A percentile compares a stretch with the other conserved stretches of the same genome.
Evolutionary conservation across 35 echinoderm and acorn worm genomes (phyloP).

Genomic region (Nesometra sesokonis): DNA sequence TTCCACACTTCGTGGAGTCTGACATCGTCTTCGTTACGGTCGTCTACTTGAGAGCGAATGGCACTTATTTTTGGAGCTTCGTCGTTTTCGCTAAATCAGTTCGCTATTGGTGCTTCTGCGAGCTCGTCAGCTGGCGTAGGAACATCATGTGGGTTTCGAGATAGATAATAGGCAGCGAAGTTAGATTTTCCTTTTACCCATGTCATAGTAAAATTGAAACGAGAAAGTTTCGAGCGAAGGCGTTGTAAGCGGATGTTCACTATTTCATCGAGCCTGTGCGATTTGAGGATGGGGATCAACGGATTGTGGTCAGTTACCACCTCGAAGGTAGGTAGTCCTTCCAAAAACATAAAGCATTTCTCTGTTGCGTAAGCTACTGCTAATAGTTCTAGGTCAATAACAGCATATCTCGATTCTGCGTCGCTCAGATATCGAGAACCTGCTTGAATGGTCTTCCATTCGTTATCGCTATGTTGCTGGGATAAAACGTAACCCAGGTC

Average conservation of each 20-base stretch:
- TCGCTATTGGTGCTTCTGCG: not conserved
- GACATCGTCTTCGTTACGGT: not conserved
- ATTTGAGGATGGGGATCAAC: not conserved
- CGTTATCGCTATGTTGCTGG: too few species aligned
- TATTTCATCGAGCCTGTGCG: not conserved
- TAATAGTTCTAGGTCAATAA: not conserved
- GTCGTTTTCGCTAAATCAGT: not conserved
- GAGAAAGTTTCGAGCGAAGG: too few species aligned
- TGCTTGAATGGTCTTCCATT: too few species aligned
- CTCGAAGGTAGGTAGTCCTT: not conserved
- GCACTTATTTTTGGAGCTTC: not conserved
- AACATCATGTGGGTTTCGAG: not conserved
- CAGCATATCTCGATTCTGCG: too few species aligned
- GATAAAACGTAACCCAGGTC: too few species aligned
- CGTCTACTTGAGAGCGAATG: not conserved
- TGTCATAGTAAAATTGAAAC: too few species aligned
- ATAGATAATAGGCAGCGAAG: not conserved
- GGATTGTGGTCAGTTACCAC: not conserved
- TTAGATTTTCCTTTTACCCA: too few species aligned
- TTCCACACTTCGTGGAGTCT: too few species aligned
- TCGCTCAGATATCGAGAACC: too few species aligned
- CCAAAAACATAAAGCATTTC: not conserved
- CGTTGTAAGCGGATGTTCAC: not conserved
- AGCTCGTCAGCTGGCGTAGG: not conserved
- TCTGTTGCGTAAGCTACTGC: not conserved